Conservation (phyloP, 2,888 invertebrate species). For the Phasia obesa region DNA sequence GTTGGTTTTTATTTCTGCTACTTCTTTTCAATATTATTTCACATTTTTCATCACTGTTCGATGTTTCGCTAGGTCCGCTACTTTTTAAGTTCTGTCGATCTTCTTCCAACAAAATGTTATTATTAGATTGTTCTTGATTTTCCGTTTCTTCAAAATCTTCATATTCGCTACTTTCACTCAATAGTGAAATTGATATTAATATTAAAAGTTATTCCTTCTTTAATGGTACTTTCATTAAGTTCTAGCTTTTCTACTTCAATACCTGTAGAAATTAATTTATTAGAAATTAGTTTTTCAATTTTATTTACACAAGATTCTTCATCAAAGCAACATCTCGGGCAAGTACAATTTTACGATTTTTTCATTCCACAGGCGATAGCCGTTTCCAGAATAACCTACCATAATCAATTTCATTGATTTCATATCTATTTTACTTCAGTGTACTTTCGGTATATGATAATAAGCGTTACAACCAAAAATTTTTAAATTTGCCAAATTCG, state of each 20-base stretch:
- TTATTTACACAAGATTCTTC: too few species aligned
- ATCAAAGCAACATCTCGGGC: too few species aligned
- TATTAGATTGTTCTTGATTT: neutral
- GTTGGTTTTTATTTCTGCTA: too few species aligned
- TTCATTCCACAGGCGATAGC: neutral
- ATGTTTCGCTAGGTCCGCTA: neutral
- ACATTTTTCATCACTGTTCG: neutral
- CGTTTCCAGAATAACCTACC: neutral
- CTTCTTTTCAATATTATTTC: constrained; percentile 6
- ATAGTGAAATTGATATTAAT: too few species aligned
- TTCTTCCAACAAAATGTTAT: neutral
- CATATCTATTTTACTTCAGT: too few species aligned
- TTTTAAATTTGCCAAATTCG: neutral
- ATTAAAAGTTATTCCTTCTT: neutral
- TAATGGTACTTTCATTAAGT: too few species aligned
- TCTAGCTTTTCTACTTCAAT: too few species aligned
- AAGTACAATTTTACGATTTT: neutral
- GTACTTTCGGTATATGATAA: neutral
- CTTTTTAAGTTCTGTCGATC: neutral
- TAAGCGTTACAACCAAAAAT: neutral
- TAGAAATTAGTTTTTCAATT: too few species aligned
- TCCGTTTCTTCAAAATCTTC: neutral
- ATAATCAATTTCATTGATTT: neutral
- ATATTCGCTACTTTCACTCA: too few species aligned
- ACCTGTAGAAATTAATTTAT: too few species aligned